A percentile compares a stretch with the other conserved stretches of the same genome.
These are phyloP conservation scores for Drosophila bunnanda DNA, from an alignment of 2,888 invertebrate species.

Conservation along the genomic window DNA sequence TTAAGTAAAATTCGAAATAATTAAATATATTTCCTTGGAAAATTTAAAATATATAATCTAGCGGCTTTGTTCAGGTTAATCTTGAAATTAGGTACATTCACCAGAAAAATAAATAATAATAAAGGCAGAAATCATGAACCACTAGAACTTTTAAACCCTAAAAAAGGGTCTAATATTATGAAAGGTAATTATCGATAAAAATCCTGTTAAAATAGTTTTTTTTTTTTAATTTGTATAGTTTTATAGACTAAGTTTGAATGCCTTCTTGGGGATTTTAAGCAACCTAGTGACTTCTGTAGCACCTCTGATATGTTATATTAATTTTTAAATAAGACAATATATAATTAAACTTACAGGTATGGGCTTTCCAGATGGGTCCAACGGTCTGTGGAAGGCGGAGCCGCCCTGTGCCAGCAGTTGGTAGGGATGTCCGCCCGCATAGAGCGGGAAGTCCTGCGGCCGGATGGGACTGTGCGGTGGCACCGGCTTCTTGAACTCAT, in stretches of 20 bases:
- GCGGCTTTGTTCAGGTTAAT: neutral
- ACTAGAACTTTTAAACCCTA: too few species aligned
- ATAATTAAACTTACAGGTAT: slow-evolving; percentile 81
- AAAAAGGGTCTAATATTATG: too few species aligned
- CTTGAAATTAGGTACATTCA: neutral
- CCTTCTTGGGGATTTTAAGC: too few species aligned
- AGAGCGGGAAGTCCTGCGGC: slow-evolving; percentile 84
- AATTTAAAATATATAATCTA: neutral
- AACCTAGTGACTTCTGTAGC: too few species aligned
- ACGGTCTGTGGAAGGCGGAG: slow-evolving; percentile 86
- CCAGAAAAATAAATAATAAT: too few species aligned
- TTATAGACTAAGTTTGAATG: too few species aligned
- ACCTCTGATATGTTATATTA: neutral
- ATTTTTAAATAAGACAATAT: neutral
- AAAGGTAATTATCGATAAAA: too few species aligned
- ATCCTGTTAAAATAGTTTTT: too few species aligned
- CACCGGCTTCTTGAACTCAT: slow-evolving; percentile 84
- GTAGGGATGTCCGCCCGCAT: slow-evolving; percentile 85
- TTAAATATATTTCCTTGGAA: too few species aligned
- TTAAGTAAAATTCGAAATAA: too few species aligned
- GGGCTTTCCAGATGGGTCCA: slow-evolving; percentile 85
- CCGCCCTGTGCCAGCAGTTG: slow-evolving; percentile 85
- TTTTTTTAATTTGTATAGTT: too few species aligned
- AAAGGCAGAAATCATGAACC: too few species aligned
- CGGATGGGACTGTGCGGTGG: slow-evolving; percentile 84